Conservation (phyloP, 2,113 vertebrate genomes). For the Ramphastos sulfuratus region DNA sequence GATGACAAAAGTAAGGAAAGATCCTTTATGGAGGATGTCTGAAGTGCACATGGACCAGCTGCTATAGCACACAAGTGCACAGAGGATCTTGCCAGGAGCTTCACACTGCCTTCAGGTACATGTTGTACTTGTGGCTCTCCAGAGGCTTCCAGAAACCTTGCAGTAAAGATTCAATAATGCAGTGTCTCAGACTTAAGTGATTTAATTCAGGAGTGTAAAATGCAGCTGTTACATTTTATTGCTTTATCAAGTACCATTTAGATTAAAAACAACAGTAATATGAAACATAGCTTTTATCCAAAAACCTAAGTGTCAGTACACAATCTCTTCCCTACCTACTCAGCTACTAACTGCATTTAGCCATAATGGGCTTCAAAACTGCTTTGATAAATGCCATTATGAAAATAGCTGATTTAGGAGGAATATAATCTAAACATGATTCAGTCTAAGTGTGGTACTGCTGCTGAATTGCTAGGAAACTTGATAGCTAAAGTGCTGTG, state of each 20-base stretch:
- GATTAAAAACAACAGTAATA: background rate
- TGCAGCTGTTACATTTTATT: background rate
- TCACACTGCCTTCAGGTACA: background rate
- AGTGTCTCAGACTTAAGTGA: background rate
- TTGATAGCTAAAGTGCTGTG: background rate
- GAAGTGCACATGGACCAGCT: accelerated
- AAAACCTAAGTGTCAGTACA: background rate
- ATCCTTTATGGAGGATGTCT: background rate
- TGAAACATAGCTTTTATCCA: background rate
- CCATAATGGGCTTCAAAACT: background rate
- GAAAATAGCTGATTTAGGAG: conserved; percentile 9
- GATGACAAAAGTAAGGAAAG: background rate
- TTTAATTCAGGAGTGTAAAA: background rate
- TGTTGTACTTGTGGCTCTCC: background rate
- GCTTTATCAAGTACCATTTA: background rate
- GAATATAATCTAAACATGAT: background rate
- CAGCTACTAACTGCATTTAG: background rate
- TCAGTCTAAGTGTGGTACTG: background rate
- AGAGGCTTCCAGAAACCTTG: background rate
- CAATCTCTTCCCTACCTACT: background rate
- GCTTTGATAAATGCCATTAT: conserved; percentile 34
- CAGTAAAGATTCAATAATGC: background rate
- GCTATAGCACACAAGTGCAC: background rate
- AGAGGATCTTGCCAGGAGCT: background rate
- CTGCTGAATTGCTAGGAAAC: conserved; percentile 10